These are phyloP conservation scores for Alcedo atthis DNA, from an alignment of 2,797 vertebrate species.

Conservation along the genomic window DNA sequence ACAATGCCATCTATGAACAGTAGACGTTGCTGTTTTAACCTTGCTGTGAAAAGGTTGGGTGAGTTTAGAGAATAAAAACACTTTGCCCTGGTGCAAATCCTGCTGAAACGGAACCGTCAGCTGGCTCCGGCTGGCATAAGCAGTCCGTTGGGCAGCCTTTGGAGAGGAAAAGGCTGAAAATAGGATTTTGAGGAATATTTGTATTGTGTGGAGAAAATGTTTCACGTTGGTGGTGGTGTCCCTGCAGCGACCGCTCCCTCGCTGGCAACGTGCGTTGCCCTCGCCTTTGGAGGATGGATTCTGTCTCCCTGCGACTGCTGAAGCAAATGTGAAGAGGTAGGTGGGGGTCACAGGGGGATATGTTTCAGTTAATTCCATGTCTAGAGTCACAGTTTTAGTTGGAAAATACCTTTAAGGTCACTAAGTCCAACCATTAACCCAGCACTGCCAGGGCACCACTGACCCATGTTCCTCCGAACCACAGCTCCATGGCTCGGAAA, in stretches of 20 bases:
- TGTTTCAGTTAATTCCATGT: not conserved
- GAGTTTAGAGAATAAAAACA: constrained; percentile 1
- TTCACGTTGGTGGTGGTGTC: not conserved
- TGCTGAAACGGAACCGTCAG: not conserved
- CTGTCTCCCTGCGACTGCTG: fast-evolving
- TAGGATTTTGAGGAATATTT: fast-evolving
- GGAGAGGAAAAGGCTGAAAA: not conserved
- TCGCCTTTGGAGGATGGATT: not conserved
- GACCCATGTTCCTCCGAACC: not conserved
- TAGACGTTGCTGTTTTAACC: not conserved
- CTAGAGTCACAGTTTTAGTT: not conserved
- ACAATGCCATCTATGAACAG: not conserved
- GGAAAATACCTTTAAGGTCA: not conserved
- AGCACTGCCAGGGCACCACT: not conserved
- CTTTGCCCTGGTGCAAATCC: not conserved
- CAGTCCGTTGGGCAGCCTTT: not conserved
- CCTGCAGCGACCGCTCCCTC: not conserved
- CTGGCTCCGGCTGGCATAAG: not conserved
- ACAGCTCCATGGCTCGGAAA: not conserved
- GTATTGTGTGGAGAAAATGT: fast-evolving
- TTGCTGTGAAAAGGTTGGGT: not conserved
- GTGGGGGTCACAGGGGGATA: fast-evolving
- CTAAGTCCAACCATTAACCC: not conserved
- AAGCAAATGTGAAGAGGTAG: fast-evolving
- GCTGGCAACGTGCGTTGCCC: fast-evolving